Percentiles rank a stretch among this genome's conserved stretches.
These are phyloP conservation scores for Varanus komodoensis DNA, from an alignment of 2,113 vertebrate species.

Conservation along the genomic window DNA sequence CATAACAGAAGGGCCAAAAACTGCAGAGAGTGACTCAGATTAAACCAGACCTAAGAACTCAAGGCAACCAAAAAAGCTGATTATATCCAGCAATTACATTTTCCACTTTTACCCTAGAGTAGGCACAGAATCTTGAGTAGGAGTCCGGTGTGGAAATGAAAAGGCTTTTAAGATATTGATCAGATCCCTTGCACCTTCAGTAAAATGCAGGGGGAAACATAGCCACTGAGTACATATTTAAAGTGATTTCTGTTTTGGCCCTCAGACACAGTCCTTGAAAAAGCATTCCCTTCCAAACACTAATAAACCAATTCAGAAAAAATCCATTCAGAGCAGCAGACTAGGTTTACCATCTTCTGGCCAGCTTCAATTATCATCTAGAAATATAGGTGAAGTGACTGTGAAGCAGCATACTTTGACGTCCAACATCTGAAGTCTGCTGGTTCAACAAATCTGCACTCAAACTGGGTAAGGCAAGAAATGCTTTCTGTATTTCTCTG, in stretches of 20 bases:
- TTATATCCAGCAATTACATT: no score
- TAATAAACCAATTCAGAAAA: neutral
- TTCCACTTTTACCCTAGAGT: no score
- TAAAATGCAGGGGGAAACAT: no score
- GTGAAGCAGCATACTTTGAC: neutral
- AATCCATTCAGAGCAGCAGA: neutral
- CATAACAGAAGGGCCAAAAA: neutral
- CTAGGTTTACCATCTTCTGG: neutral
- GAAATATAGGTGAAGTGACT: neutral
- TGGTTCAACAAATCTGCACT: neutral
- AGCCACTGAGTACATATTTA: no score
- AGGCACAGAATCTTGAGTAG: no score
- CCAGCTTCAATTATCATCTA: neutral
- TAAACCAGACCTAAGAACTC: neutral
- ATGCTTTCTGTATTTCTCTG: rapidly evolving
- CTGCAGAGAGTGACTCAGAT: neutral
- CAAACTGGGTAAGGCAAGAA: neutral
- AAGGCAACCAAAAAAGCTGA: neutral
- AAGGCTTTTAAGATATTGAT: no score
- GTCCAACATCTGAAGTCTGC: neutral
- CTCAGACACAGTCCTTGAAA: no score
- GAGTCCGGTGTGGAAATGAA: no score
- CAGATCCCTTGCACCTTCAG: no score
- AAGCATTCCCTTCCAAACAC: no score
- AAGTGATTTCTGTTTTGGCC: no score